Evolutionary conservation across 92 coral and sea anemone genomes (phyloP).

Genomic region (Montipora capitata): DNA sequence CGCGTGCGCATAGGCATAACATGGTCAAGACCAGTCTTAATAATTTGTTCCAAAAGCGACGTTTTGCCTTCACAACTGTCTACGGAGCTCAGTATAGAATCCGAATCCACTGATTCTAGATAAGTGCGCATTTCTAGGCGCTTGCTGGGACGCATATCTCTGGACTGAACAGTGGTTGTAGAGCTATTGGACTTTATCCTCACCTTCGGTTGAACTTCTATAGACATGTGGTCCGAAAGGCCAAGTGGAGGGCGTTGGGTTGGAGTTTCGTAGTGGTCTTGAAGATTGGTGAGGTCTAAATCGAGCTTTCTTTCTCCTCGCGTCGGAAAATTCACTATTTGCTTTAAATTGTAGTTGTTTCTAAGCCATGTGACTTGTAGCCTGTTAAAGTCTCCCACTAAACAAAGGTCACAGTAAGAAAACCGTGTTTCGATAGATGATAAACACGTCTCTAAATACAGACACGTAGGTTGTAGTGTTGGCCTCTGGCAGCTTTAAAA

Average conservation of each 20-base stretch:
- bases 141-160: conserved; percentile 64
- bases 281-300: conserved; percentile 29
- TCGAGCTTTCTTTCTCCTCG: conserved; percentile 53
- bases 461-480: too few relatives aligned
- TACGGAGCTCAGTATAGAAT: conserved; percentile 19
- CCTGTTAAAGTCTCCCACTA: conserved; percentile 65
- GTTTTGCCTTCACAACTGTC: too few relatives aligned
- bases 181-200: neutral
- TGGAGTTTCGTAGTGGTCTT: neutral
- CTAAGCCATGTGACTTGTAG: conserved; percentile 15
- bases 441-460: conserved; percentile 8
- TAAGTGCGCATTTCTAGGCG: conserved; percentile 53
- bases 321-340: conserved; percentile 60
- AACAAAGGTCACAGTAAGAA: conserved; percentile 10
- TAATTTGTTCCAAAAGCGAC: too few relatives aligned
- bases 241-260: conserved; percentile 44
- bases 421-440: conserved; percentile 34
- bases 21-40: too few relatives aligned
- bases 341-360: conserved; percentile 27
- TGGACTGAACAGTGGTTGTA: neutral
- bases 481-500: too few relatives aligned
- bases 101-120: conserved; percentile 3
- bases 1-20: conserved; percentile 25
- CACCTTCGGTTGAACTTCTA: conserved; percentile 33
- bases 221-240: conserved; percentile 51